A percentile compares a stretch with the other conserved stretches of the same genome.
phyloP scores from a whole-genome alignment of 2,888 invertebrate species.

The Ligdia adustata region DNA sequence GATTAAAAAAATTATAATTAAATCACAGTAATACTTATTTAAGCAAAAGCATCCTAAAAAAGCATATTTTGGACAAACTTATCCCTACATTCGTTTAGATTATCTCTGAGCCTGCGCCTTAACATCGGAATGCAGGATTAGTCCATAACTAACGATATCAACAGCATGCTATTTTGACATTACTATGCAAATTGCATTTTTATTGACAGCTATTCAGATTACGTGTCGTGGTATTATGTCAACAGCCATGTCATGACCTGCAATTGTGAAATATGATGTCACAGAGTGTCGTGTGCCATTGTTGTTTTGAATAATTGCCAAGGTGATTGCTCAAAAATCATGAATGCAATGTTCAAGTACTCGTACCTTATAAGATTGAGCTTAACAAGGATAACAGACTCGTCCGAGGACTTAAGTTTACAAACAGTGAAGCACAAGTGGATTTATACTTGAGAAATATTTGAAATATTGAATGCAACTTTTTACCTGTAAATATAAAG shows the following conservation, averaged over 20 bases:
- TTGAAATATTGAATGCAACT: too few relatives aligned
- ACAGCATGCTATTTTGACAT: conserved; percentile 25
- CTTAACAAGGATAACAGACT: background rate
- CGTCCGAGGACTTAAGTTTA: too few relatives aligned
- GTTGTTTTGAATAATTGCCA: conserved; percentile 8
- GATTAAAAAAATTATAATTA: too few relatives aligned
- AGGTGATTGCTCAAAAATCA: conserved; percentile 8
- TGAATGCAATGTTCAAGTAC: background rate
- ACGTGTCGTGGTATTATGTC: conserved; percentile 32
- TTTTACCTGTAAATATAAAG: too few relatives aligned
- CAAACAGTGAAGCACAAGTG: too few relatives aligned
- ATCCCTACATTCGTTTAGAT: too few relatives aligned
- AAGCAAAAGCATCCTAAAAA: too few relatives aligned
- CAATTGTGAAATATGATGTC: conserved; percentile 24
- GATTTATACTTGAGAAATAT: too few relatives aligned
- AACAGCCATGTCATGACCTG: conserved; percentile 21
- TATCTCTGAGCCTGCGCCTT: too few relatives aligned
- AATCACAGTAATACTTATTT: too few relatives aligned
- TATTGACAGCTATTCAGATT: conserved; percentile 31
- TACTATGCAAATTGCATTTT: conserved; percentile 28
- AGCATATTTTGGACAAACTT: too few relatives aligned
- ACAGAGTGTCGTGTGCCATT: conserved; percentile 4
- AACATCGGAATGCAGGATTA: conserved; percentile 10
- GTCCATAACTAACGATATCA: conserved; percentile 13
- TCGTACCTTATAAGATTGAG: background rate